Evolutionary conservation across 2,113 vertebrate species (phyloP), one percentile per base, ranked within the genome.

Genomic region (Istiophorus platypterus): DNA sequence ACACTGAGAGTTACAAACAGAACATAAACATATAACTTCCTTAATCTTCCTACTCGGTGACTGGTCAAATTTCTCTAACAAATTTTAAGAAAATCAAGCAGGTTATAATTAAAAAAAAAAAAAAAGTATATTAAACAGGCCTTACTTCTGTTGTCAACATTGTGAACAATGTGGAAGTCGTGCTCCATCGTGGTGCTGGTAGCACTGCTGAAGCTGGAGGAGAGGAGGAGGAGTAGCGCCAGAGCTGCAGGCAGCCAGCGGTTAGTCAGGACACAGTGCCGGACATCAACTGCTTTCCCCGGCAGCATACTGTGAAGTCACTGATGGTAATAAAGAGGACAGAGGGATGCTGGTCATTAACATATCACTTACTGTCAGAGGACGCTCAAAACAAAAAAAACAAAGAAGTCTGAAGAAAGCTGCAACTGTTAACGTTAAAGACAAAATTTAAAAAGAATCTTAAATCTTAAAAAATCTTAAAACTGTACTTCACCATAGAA

Each of bases 101-200:
- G 11, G 2, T 61, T 22, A 14, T 1, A 20, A 37, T 6, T 1
- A 20, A 37, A 3, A 22, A 5, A 13, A 12, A 42, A 47, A n/a
- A 49, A n/a, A 11, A 3, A 2, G 22, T 20, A 24, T 1, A 45
- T 45, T 6, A 64, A 71, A 27, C 22, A 51, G 45, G 49, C 47
- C 97, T 95, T 96, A 97, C 97, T 97, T 96, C 97, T 97, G 91
- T 96, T 97, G 92, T 97, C 96, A 70, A 97, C 95, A 57, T 97
- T 96, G 86, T 96, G 95, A 65, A 95, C 92, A 26, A 95, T 96
- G 90, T 96, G 96, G 89, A 97, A 96, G 83, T 97, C 95, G 54
- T 97, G 96, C 88, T 96, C 96, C 84, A 96, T 93, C 0, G 95
- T 94, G 80, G 95, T 95, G 86, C 95, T 95, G 91, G 96, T 95